phyloP scores from a whole-genome alignment of 2,888 invertebrate species.

The Papilio gigon region DNA sequence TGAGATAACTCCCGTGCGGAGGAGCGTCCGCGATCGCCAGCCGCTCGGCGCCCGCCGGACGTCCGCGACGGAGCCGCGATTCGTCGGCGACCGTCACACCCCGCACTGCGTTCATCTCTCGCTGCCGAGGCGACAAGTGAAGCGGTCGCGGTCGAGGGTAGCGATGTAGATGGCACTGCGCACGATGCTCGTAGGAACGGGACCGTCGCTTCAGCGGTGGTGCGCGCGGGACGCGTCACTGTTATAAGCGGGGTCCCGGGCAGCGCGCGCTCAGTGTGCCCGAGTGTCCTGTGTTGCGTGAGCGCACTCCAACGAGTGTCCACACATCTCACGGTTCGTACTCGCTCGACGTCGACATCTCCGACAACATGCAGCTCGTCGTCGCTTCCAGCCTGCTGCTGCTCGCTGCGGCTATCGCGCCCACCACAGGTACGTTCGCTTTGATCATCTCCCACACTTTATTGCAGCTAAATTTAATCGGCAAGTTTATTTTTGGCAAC shows the following conservation, averaged over 20 bases:
- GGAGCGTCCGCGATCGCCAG: slow-evolving; percentile 66
- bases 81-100: slow-evolving; percentile 30
- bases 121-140: slow-evolving; percentile 20
- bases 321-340: slow-evolving; percentile 50
- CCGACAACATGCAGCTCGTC: slow-evolving; percentile 74
- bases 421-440: slow-evolving; percentile 79
- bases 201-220: slow-evolving; percentile 58
- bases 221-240: slow-evolving; percentile 76
- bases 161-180: slow-evolving; percentile 59
- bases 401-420: slow-evolving; percentile 77
- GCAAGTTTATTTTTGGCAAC: slow-evolving; percentile 30
- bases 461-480: slow-evolving; percentile 32
- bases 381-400: slow-evolving; percentile 81
- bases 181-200: slow-evolving; percentile 19
- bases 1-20: slow-evolving; percentile 78
- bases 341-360: slow-evolving; percentile 49
- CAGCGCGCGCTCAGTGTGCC: slow-evolving; percentile 81
- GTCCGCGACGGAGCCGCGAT: slow-evolving; percentile 46
- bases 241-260: slow-evolving; percentile 80
- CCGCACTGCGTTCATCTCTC: slow-evolving; percentile 28
- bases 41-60: slow-evolving; percentile 57
- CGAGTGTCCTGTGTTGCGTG: slow-evolving; percentile 78
- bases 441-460: slow-evolving; percentile 33
- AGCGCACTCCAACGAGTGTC: slow-evolving; percentile 69
- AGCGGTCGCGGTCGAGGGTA: slow-evolving; percentile 44